phyloP scores from a whole-genome alignment of 37 sponge, comb jelly and placozoan species.

The Eunapius fragilis region DNA sequence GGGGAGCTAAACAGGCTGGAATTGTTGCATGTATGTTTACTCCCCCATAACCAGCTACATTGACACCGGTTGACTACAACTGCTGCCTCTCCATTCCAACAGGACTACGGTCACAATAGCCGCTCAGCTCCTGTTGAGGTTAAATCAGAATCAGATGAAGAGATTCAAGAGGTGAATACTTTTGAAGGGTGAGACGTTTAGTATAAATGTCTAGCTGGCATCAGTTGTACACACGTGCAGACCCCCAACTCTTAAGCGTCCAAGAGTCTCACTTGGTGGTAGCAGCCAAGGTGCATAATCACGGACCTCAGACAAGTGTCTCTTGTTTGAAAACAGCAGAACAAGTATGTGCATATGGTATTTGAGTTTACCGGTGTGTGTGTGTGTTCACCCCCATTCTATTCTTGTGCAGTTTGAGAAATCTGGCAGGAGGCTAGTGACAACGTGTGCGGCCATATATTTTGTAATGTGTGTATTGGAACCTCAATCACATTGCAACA shows the following conservation, averaged over 20 bases:
- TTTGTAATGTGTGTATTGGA: slow-evolving; percentile 60
- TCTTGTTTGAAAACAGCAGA: background rate
- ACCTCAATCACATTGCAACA: slow-evolving; percentile 33
- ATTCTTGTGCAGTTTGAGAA: slow-evolving; percentile 38
- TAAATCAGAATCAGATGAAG: background rate
- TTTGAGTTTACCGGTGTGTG: no score
- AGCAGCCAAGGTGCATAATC: background rate
- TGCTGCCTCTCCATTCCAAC: background rate
- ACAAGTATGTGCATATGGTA: background rate
- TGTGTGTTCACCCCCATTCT: background rate
- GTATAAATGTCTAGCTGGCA: no score
- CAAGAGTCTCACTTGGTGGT: background rate
- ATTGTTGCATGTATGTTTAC: no score
- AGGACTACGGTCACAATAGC: background rate
- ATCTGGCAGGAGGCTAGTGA: slow-evolving; percentile 45
- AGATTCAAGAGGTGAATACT: background rate
- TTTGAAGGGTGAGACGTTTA: background rate
- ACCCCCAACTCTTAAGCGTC: background rate
- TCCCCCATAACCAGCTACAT: background rate
- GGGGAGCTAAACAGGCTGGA: no score
- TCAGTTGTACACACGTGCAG: background rate
- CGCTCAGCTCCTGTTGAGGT: background rate
- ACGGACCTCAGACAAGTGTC: background rate
- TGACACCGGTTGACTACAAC: background rate
- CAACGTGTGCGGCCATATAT: slow-evolving; percentile 79